phyloP scores from a whole-genome alignment of 2,797 vertebrate genomes.

The Anableps anableps region DNA sequence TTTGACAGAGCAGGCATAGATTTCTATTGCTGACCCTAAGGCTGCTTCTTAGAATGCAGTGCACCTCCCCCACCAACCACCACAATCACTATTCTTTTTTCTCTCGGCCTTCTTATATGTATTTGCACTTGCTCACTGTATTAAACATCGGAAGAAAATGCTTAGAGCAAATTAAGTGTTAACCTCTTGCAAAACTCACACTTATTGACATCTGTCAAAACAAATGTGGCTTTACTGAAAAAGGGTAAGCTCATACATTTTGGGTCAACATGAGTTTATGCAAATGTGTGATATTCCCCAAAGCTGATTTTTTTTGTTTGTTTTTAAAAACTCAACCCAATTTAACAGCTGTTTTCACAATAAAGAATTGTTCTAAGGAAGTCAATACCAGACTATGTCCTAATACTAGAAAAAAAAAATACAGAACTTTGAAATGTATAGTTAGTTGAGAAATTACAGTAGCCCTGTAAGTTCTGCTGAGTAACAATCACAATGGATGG shows the following conservation, averaged over 20 bases:
- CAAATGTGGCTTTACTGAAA: not conserved
- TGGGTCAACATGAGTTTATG: not conserved
- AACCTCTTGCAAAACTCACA: constrained; percentile 16
- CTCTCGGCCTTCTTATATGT: constrained; percentile 13
- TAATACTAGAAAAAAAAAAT: not conserved
- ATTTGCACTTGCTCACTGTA: constrained; percentile 15
- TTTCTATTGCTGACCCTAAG: constrained; percentile 72
- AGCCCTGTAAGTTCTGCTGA: not conserved
- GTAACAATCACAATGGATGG: no score
- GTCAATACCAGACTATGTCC: not conserved
- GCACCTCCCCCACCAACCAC: constrained; percentile 33
- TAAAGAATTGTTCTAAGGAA: not conserved
- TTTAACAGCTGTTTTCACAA: not conserved
- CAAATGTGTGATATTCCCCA: not conserved
- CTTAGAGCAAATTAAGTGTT: constrained; percentile 46
- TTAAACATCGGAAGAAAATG: constrained; percentile 47
- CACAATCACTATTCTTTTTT: constrained; percentile 5
- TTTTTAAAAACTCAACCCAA: not conserved
- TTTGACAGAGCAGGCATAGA: constrained; percentile 73
- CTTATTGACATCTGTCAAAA: constrained; percentile 17
- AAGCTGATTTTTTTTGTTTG: not conserved
- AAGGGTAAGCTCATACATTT: not conserved
- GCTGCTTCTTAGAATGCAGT: constrained; percentile 72
- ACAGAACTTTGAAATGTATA: not conserved
- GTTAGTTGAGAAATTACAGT: not conserved